These are phyloP conservation scores for Etheostoma cragini DNA, from an alignment of 2,113 vertebrate genomes.

Conservation along the genomic window DNA sequence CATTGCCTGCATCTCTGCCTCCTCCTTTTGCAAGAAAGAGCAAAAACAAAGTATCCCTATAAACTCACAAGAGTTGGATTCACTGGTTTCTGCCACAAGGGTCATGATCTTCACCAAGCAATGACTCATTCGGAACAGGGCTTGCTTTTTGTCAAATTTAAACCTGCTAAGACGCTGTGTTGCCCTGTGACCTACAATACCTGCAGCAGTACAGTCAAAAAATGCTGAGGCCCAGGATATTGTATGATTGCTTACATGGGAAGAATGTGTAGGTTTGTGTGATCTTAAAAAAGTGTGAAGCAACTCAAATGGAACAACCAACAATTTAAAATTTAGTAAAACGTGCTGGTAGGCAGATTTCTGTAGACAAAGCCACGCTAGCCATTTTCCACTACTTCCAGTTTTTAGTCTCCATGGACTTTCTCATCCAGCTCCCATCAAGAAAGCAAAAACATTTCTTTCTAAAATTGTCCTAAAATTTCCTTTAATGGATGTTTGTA, in stretches of 20 bases:
- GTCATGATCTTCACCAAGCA: background rate
- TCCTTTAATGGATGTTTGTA: background rate
- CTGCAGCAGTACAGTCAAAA: slow-evolving; percentile 49
- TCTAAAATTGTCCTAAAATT: background rate
- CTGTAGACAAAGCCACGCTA: background rate
- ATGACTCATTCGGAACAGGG: background rate
- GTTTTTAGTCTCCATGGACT: background rate
- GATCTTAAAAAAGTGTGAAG: slow-evolving; percentile 25
- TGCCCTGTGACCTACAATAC: slow-evolving; percentile 45
- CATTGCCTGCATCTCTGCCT: slow-evolving; percentile 43
- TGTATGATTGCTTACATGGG: slow-evolving; percentile 34
- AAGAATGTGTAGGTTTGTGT: slow-evolving; percentile 3
- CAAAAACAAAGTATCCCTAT: slow-evolving; percentile 4
- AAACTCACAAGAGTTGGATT: slow-evolving; percentile 14
- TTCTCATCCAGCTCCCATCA: background rate
- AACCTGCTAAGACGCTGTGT: slow-evolving; percentile 32
- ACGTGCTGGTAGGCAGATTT: background rate
- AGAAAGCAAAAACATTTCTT: background rate
- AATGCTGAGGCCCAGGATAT: slow-evolving; percentile 32
- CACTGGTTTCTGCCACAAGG: slow-evolving; percentile 31
- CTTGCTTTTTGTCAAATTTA: slow-evolving; percentile 32
- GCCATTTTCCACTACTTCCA: background rate
- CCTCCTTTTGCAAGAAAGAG: background rate
- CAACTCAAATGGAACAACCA: background rate
- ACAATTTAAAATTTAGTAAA: background rate